Evolutionary conservation across 2,113 vertebrate species (phyloP).

Genomic region (Mystacornis crossleyi): DNA sequence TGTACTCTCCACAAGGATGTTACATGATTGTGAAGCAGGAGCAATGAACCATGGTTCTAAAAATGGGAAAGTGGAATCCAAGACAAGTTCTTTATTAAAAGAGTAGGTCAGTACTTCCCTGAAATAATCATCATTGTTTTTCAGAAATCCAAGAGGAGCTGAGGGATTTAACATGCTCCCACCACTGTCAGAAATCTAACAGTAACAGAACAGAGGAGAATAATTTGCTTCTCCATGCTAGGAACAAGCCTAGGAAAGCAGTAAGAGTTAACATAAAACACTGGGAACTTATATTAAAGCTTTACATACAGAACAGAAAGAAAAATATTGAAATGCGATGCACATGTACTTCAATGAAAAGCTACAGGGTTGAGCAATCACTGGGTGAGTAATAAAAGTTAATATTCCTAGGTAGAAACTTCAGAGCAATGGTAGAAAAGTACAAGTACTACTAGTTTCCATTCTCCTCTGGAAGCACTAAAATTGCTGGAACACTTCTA

Average conservation of each 20-base stretch:
- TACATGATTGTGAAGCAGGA: constrained; percentile 40
- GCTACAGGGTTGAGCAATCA: not conserved
- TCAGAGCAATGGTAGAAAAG: not conserved
- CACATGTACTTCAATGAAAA: not conserved
- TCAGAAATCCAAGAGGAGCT: not conserved
- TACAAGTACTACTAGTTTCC: not conserved
- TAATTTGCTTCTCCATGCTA: not conserved
- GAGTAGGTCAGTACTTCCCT: not conserved
- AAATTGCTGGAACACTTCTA: not conserved
- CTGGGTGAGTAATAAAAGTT: not conserved
- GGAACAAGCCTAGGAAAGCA: not conserved
- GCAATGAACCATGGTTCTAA: constrained; percentile 32
- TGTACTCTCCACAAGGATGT: constrained; percentile 56
- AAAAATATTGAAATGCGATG: not conserved
- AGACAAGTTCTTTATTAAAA: constrained; percentile 23
- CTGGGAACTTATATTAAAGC: not conserved
- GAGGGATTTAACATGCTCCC: not conserved
- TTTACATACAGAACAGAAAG: not conserved
- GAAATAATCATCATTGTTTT: constrained; percentile 44
- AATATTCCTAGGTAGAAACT: not conserved
- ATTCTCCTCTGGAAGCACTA: not conserved
- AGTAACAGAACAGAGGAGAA: not conserved
- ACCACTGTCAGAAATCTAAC: not conserved
- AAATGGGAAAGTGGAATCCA: constrained; percentile 17
- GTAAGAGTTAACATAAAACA: not conserved